Conservation (phyloP, 2,888 invertebrate genomes). For the Apamea monoglypha region DNA sequence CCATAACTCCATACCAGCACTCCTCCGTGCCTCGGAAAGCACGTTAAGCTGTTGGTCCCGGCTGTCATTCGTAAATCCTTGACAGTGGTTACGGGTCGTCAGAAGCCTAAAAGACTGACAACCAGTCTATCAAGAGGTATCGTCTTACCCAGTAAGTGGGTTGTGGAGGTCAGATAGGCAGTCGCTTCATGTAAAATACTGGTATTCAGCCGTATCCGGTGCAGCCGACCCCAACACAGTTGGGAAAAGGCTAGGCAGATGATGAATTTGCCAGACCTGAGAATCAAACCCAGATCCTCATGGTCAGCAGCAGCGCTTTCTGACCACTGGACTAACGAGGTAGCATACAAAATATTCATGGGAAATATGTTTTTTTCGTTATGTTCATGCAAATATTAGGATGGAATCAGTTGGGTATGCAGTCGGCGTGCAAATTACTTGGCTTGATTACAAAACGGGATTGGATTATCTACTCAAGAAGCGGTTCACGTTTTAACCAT, state of each 20-base stretch:
- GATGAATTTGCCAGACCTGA: too few species aligned
- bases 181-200: too few species aligned
- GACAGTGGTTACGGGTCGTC: background rate
- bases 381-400: conserved; percentile 13
- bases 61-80: background rate
- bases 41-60: too few species aligned
- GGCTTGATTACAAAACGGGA: conserved; percentile 17
- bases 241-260: too few species aligned
- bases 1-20: too few species aligned
- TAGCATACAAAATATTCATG: background rate
- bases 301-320: background rate
- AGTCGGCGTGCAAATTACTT: conserved; percentile 8
- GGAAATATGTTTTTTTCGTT: background rate
- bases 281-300: background rate
- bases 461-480: conserved; percentile 14
- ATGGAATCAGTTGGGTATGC: background rate
- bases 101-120: background rate
- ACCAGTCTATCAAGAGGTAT: too few species aligned
- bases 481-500: conserved; percentile 30
- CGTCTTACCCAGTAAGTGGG: too few species aligned
- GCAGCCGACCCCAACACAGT: too few species aligned
- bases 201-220: too few species aligned
- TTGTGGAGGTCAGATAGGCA: too few species aligned
- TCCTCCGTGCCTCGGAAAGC: background rate
- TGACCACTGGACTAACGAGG: background rate